These are phyloP conservation scores for Falco naumanni DNA, from an alignment of 2,797 vertebrate species.

Conservation along the genomic window DNA sequence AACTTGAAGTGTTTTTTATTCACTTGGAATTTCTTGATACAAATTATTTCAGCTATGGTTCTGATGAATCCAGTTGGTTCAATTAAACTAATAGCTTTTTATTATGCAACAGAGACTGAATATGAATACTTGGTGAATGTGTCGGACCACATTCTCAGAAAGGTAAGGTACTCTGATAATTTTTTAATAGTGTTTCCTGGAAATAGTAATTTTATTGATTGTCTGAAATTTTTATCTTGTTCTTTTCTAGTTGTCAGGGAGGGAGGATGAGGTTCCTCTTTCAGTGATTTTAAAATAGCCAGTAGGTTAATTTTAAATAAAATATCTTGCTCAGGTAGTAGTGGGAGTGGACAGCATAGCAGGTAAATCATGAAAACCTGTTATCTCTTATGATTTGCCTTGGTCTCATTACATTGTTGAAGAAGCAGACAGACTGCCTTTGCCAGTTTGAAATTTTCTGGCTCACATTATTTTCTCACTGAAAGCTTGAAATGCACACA, in stretches of 20 bases:
- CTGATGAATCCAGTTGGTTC: neutral
- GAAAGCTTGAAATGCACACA: neutral
- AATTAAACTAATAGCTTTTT: neutral
- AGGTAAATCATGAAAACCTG: neutral
- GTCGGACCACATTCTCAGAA: neutral
- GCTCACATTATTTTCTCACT: neutral
- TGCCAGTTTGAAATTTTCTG: neutral
- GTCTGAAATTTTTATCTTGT: neutral
- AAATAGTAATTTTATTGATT: neutral
- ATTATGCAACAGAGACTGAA: neutral
- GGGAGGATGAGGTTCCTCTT: neutral
- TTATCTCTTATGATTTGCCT: neutral
- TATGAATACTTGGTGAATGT: neutral
- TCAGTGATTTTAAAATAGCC: neutral
- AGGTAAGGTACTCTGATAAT: neutral
- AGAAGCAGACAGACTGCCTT: neutral
- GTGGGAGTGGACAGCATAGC: neutral
- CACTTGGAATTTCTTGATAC: neutral
- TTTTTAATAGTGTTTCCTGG: neutral
- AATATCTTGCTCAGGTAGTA: neutral
- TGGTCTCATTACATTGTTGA: neutral
- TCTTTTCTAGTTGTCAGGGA: neutral
- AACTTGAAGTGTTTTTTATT: neutral
- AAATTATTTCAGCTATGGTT: neutral
- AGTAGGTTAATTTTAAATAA: neutral